A percentile compares a stretch with the other conserved stretches of the same genome.
Conservation (phyloP, 2,113 vertebrate genomes). For the Rhynchopsitta pachyrhyncha region DNA sequence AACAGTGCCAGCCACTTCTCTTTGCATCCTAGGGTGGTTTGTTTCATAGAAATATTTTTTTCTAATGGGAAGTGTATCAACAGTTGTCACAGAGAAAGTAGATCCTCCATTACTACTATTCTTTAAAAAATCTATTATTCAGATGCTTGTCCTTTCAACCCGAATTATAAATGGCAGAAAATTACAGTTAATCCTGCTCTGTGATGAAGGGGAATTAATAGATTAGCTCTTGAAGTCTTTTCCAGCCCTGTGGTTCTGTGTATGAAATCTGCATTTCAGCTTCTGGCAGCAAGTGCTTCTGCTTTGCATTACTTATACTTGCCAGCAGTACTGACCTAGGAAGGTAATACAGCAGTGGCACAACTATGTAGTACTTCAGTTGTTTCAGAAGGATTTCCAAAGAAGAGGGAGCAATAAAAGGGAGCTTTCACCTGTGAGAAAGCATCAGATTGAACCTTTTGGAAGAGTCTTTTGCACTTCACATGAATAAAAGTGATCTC, state of each 20-base stretch:
- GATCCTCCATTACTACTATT: neutral
- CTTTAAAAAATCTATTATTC: neutral
- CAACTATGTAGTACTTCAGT: neutral
- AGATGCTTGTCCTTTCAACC: neutral
- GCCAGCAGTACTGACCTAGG: neutral
- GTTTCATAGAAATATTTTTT: neutral
- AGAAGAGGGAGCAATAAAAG: neutral
- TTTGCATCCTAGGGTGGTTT: neutral
- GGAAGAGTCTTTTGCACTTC: neutral
- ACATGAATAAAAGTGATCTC: neutral
- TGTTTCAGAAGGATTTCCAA: neutral
- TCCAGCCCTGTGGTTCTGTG: neutral
- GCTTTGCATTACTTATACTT: neutral
- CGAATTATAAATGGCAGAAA: neutral
- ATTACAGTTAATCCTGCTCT: neutral
- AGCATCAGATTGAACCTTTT: neutral
- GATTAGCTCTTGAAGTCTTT: neutral
- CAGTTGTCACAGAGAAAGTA: neutral
- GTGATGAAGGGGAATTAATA: neutral
- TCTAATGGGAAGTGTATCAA: neutral
- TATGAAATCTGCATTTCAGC: neutral
- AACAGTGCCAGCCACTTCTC: neutral
- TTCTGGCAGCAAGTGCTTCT: neutral
- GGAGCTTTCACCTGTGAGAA: neutral
- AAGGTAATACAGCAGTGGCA: neutral